phyloP scores from a whole-genome alignment of 2,888 invertebrate species.

The Syritta pipiens region DNA sequence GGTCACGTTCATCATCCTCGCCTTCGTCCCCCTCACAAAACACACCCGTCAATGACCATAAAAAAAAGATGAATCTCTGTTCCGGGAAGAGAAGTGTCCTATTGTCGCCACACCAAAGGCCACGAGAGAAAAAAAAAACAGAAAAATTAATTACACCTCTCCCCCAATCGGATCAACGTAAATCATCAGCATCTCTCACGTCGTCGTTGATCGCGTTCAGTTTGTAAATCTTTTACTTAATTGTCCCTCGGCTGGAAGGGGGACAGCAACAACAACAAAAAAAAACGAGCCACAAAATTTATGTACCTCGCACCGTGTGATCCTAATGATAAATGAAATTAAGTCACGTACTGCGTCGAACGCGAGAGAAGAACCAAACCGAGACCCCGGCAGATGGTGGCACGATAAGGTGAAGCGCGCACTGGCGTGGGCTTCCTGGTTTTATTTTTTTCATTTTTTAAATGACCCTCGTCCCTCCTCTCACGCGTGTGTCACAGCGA shows the following conservation, averaged over 20 bases:
- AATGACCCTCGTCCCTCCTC: conserved; percentile 1
- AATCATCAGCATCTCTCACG: conserved; percentile 52
- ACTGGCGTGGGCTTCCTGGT: conserved; percentile 48
- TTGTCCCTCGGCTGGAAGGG: conserved; percentile 1
- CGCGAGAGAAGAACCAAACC: too few relatives aligned
- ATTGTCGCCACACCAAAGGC: not conserved
- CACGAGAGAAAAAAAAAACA: conserved; percentile 15
- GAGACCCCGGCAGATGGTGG: conserved; percentile 32
- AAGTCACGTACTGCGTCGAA: conserved; percentile 60
- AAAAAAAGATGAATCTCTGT: conserved; percentile 47
- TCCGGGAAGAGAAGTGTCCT: conserved; percentile 35
- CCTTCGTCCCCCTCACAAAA: conserved; percentile 48
- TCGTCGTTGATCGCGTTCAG: conserved; percentile 37
- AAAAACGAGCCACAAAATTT: conserved; percentile 46
- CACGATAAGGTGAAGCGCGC: conserved; percentile 26
- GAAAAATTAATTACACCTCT: conserved; percentile 56
- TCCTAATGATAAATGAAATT: conserved; percentile 66
- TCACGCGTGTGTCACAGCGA: not conserved
- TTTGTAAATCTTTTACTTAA: conserved; percentile 59
- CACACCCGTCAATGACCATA: conserved; percentile 34
- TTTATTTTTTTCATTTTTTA: too few relatives aligned
- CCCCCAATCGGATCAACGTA: conserved; percentile 62
- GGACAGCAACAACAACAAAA: not conserved
- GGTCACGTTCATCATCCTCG: too few relatives aligned
- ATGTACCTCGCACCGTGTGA: conserved; percentile 47